These are phyloP conservation scores for Asteroscopus sphinx DNA, from an alignment of 2,888 invertebrate genomes.

Conservation along the genomic window DNA sequence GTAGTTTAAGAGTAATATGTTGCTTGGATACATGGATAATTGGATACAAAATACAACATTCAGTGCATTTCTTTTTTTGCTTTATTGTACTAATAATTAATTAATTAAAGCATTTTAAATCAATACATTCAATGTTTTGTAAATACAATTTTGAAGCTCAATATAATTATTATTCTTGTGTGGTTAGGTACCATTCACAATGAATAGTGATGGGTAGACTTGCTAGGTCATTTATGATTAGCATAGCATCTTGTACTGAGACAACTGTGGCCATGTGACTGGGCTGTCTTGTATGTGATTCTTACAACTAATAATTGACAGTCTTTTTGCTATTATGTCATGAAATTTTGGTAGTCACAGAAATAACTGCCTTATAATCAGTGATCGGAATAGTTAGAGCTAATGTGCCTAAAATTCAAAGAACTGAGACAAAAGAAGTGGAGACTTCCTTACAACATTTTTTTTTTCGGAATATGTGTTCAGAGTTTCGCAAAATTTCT, in stretches of 20 bases:
- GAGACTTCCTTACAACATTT: too few species aligned
- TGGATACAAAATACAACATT: neutral
- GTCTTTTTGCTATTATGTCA: too few species aligned
- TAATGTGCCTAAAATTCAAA: too few species aligned
- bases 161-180: neutral
- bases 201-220: neutral
- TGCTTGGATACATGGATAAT: constrained; percentile 1
- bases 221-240: constrained; percentile 3
- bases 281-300: too few species aligned
- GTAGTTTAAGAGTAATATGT: neutral
- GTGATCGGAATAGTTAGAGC: too few species aligned
- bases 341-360: too few species aligned
- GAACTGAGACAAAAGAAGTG: too few species aligned
- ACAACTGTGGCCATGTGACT: too few species aligned
- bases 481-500: too few species aligned
- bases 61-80: neutral
- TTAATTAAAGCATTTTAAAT: neutral
- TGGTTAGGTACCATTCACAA: neutral
- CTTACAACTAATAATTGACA: too few species aligned
- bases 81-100: neutral
- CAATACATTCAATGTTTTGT: neutral
- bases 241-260: neutral
- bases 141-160: neutral
- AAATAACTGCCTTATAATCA: too few species aligned
- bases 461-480: too few species aligned